phyloP scores from a whole-genome alignment of 2,797 vertebrate species.

The Dromococcyx pavoninus region DNA sequence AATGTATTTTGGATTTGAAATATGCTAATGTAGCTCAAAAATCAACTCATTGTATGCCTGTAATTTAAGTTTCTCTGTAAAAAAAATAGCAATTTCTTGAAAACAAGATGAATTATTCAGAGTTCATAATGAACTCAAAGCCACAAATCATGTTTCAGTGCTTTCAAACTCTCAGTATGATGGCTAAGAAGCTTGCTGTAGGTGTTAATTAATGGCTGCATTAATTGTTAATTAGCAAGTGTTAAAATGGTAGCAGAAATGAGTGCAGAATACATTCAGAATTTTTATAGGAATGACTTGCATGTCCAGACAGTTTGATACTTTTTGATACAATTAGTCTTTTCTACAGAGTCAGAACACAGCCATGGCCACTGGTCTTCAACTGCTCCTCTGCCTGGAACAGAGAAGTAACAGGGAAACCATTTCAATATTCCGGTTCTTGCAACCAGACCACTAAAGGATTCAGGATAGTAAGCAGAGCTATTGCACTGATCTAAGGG shows the following conservation, averaged over 20 bases:
- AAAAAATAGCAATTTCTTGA: conserved; percentile 23
- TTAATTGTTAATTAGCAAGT: conserved; percentile 60
- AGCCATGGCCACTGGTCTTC: not conserved
- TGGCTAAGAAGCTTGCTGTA: conserved; percentile 16
- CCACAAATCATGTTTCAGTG: conserved; percentile 28
- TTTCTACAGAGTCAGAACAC: not conserved
- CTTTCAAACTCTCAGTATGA: conserved; percentile 29
- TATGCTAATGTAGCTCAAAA: not conserved
- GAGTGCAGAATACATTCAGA: not conserved
- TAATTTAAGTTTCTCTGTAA: not conserved
- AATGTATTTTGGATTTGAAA: not conserved
- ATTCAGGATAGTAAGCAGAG: not conserved
- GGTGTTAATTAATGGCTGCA: conserved; percentile 52
- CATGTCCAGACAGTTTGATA: not conserved
- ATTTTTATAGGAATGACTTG: not conserved
- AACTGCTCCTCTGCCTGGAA: not conserved
- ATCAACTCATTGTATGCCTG: not conserved
- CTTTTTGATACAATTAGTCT: not conserved
- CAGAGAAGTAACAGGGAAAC: not conserved
- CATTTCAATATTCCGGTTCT: not conserved
- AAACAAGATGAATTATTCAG: conserved; percentile 67
- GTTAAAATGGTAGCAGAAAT: conserved; percentile 26
- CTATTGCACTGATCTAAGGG: not conserved
- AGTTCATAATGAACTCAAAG: not conserved
- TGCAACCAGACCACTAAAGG: not conserved